Conservation (phyloP, 2,888 invertebrate genomes). For the Cheilosia variabilis region DNA sequence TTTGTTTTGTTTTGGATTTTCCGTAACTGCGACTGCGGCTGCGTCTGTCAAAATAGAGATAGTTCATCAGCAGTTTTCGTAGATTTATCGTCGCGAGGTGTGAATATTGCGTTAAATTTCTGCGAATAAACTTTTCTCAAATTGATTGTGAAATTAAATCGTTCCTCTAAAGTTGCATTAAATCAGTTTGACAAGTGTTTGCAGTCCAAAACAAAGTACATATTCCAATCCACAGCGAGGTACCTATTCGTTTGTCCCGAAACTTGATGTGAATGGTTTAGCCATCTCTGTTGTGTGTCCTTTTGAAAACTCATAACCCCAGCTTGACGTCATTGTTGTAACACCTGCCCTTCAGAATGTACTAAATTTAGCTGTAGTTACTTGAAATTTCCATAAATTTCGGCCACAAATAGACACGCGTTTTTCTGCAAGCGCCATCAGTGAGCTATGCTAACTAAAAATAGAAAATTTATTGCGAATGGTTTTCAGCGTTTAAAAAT, state of each 20-base stretch:
- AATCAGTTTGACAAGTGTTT: not conserved
- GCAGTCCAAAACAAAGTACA: not conserved
- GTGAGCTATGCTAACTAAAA: slow-evolving; percentile 22
- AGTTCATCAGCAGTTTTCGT: slow-evolving; percentile 48
- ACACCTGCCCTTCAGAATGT: not conserved
- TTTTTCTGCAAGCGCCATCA: not conserved
- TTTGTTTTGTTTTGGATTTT: slow-evolving; percentile 26
- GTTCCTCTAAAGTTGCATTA: not conserved
- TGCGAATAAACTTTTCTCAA: slow-evolving; percentile 7
- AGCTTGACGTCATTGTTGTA: slow-evolving; percentile 17
- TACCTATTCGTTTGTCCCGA: slow-evolving; percentile 9
- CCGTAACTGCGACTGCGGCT: slow-evolving; percentile 48
- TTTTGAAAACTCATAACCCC: not conserved
- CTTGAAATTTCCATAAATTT: not conserved
- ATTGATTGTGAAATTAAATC: slow-evolving; percentile 1
- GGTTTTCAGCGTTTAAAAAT: slow-evolving; percentile 30
- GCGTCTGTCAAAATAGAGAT: slow-evolving; percentile 56
- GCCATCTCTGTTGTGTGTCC: slow-evolving; percentile 12
- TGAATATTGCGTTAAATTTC: slow-evolving; percentile 25
- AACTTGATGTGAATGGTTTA: not conserved
- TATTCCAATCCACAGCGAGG: slow-evolving; percentile 6
- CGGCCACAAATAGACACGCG: not conserved
- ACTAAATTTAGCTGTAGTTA: not conserved
- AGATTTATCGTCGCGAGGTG: slow-evolving; percentile 42
- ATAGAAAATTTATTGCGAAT: slow-evolving; percentile 34